phyloP scores from a whole-genome alignment of 2,888 invertebrate species.

The Spodoptera exigua region DNA sequence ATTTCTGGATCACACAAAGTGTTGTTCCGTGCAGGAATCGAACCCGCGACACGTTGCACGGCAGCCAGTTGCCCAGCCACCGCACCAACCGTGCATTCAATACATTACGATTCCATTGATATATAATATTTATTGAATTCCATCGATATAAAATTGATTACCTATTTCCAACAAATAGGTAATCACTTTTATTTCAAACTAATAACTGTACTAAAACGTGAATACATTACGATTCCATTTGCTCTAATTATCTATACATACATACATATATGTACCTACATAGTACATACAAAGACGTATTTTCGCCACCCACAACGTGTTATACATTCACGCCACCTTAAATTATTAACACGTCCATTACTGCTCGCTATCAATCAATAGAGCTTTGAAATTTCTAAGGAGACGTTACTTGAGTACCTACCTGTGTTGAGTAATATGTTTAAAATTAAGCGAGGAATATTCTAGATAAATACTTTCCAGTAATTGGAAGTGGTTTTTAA shows the following conservation, averaged over 20 bases:
- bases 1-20: no score
- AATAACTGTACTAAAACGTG: constrained; percentile 12
- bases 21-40: no score
- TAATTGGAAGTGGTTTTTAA: background rate
- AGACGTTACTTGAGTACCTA: background rate
- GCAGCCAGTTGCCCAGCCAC: no score
- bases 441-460: no score
- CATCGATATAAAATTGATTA: no score
- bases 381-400: constrained; percentile 36
- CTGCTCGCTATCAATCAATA: constrained; percentile 55
- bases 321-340: constrained; percentile 60
- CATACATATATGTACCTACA: no score
- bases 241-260: constrained; percentile 45
- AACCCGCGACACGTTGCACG: no score
- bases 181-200: no score
- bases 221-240: constrained; percentile 29
- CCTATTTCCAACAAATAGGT: no score
- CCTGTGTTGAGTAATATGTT: background rate
- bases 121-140: no score
- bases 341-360: constrained; percentile 62
- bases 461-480: background rate
- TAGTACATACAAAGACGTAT: constrained; percentile 31
- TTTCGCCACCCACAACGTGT: constrained; percentile 53
- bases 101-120: no score
- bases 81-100: no score